phyloP scores from a whole-genome alignment of 2,113 vertebrate species.

The Phrynosoma blainvillii region DNA sequence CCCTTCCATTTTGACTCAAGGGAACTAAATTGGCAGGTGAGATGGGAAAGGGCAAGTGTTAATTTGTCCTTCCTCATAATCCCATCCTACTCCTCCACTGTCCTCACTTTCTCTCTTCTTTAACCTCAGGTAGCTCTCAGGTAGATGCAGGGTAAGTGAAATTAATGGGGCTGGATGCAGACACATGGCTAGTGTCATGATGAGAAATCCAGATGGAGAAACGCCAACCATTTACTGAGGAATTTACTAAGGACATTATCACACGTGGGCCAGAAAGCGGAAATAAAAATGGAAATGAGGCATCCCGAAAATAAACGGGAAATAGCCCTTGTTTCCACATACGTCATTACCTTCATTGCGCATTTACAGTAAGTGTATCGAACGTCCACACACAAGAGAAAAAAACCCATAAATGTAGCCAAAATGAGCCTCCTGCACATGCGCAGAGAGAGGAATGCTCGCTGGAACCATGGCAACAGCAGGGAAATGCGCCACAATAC shows the following conservation, averaged over 20 bases:
- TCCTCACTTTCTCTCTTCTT: slow-evolving; percentile 57
- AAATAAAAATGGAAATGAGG: too few relatives aligned
- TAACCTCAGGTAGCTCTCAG: slow-evolving; percentile 35
- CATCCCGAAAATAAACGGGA: too few relatives aligned
- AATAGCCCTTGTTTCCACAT: too few relatives aligned
- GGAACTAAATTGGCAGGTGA: slow-evolving; percentile 68
- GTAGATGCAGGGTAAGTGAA: slow-evolving; percentile 72
- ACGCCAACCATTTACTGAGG: slow-evolving; percentile 52
- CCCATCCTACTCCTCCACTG: slow-evolving; percentile 8
- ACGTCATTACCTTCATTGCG: too few relatives aligned
- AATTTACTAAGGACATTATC: slow-evolving; percentile 16
- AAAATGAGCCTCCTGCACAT: too few relatives aligned
- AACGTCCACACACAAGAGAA: too few relatives aligned
- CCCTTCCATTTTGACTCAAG: slow-evolving; percentile 72
- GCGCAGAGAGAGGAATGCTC: too few relatives aligned
- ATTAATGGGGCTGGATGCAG: slow-evolving; percentile 71
- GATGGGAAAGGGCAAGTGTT: slow-evolving; percentile 24
- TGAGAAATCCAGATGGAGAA: slow-evolving; percentile 49
- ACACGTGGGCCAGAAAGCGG: too few relatives aligned
- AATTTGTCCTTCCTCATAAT: background rate
- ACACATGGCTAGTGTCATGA: slow-evolving; percentile 60
- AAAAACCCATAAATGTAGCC: too few relatives aligned
- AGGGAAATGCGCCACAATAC: too few relatives aligned
- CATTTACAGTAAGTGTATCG: too few relatives aligned
- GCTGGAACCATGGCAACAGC: too few relatives aligned